These are phyloP conservation scores for Tauraco hartlaubi DNA, from an alignment of 2,797 vertebrate genomes.

Conservation along the genomic window DNA sequence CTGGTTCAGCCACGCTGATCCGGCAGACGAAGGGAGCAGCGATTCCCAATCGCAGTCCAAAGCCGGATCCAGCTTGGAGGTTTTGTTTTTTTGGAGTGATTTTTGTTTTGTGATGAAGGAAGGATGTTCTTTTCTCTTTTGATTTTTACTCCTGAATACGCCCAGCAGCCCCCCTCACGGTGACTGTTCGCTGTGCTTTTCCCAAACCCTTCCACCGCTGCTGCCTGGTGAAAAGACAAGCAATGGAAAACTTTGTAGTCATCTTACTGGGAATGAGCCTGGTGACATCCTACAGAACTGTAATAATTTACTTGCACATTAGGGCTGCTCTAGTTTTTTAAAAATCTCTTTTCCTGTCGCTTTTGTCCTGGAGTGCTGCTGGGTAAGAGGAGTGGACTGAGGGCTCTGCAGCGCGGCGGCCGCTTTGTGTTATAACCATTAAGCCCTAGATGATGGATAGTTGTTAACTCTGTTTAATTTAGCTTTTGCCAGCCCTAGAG, in stretches of 20 bases:
- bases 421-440: conserved; percentile 28
- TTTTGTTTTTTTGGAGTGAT: not conserved
- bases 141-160: not conserved
- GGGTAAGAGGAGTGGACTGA: not conserved
- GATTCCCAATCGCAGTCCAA: accelerated
- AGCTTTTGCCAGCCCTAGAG: conserved; percentile 46
- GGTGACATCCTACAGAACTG: conserved; percentile 13
- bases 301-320: conserved; percentile 18
- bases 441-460: conserved; percentile 21
- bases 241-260: conserved; percentile 14
- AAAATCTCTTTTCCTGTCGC: not conserved
- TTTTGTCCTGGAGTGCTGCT: conserved; percentile 15
- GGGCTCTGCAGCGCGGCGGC: not conserved
- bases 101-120: not conserved
- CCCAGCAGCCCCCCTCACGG: not conserved
- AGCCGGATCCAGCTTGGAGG: not conserved
- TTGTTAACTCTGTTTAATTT: conserved; percentile 29
- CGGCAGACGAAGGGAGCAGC: not conserved
- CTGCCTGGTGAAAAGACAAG: not conserved
- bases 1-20: not conserved
- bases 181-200: not conserved
- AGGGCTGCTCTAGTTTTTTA: not conserved
- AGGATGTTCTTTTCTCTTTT: not conserved
- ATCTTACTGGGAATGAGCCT: not conserved
- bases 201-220: not conserved